Evolutionary conservation across 2,888 invertebrate species (phyloP), one percentile per base, ranked within the genome.

Genomic region (Lissonota sp.): DNA sequence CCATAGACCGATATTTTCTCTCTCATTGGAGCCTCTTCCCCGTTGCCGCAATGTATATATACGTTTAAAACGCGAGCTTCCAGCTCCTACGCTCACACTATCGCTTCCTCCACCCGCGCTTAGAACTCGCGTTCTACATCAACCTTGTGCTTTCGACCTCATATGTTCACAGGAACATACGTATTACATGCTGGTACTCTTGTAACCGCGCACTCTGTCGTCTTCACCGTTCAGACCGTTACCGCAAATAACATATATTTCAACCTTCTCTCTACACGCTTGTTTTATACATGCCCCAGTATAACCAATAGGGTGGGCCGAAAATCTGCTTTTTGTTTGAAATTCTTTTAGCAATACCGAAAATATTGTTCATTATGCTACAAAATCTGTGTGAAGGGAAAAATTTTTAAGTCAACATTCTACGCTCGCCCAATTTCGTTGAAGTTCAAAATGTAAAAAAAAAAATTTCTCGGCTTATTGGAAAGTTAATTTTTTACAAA

Each of bases 1-100:
- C 62, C 71, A 71, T 70, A 66, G 79, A 53, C 70, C 62, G 44
- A 71, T 75, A 62, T 80, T 81, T 77, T 70, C 66, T 70, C 66
- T 66, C 73, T 60, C 46, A 49, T 81, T 73, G 12, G 44, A 66
- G 14, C 74, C 10, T 5, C 8, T 8, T 39, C 12, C 4, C n/a
- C 42, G 46, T 37, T 16, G 5, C 26, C 44, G 60, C 42, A 37
- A 10, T n/a, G n/a, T n/a, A n/a, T n/a, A n/a, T n/a, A n/a, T 26
- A 26, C 39, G 39, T 63, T 55, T 8, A 53, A 53, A 39, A 57
- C 46, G 69, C 49, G 63, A 39, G 63, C 51, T 58, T 64, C 58
- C 14, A 58, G 26, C 53, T 16, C 7, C 14, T 7, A 66, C 42
- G 64, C 46, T 62, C 49, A n/a, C 49, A 62, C 71, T 51, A n/a